These are phyloP conservation scores for Tachina lurida DNA, from an alignment of 2,888 invertebrate species.

Conservation along the genomic window DNA sequence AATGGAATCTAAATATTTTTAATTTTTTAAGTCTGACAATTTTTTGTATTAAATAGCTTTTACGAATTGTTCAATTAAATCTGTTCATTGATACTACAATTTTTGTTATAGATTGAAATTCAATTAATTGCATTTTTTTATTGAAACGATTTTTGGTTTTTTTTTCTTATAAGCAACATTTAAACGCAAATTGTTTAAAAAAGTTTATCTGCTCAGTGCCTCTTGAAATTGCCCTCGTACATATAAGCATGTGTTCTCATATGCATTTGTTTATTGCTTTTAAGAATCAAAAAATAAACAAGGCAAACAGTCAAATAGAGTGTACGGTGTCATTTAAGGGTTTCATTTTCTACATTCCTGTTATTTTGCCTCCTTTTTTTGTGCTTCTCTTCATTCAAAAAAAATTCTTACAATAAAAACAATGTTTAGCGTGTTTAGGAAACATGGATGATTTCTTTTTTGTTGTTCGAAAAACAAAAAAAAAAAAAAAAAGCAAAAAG, in stretches of 20 bases:
- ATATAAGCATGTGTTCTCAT: not conserved
- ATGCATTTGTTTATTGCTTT: not conserved
- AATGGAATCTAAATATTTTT: no score
- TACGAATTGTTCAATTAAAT: no score
- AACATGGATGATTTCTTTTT: constrained; percentile 33
- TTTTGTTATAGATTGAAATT: no score
- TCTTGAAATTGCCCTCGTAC: not conserved
- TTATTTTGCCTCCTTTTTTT: constrained; percentile 12
- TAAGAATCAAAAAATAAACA: not conserved
- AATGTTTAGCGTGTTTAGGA: constrained; percentile 55
- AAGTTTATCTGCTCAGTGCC: not conserved
- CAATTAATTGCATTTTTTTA: no score
- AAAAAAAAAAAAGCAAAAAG: constrained; percentile 27
- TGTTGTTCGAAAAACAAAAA: not conserved
- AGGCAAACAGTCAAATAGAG: constrained; percentile 10
- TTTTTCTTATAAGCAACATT: no score
- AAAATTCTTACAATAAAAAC: constrained; percentile 36
- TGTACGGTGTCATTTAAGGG: constrained; percentile 67
- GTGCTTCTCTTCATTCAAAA: not conserved
- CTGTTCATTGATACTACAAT: no score
- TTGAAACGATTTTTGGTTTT: no score
- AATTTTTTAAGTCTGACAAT: no score
- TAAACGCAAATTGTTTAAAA: no score
- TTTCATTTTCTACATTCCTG: constrained; percentile 45
- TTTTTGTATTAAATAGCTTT: no score